Base-by-base conservation (phyloP, 2,888 invertebrate genomes). In the Tuta absoluta region DNA sequence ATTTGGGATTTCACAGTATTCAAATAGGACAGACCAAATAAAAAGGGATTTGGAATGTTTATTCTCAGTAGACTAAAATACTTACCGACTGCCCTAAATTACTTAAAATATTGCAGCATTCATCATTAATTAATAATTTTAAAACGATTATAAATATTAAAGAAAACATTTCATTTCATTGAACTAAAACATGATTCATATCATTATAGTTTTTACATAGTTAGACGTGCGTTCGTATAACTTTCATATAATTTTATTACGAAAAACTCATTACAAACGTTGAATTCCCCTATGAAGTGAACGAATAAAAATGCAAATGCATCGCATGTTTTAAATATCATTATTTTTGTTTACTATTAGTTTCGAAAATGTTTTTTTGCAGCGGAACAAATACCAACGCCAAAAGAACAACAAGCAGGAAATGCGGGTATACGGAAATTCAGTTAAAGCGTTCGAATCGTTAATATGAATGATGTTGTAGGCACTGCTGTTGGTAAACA, bases 1-100 rank as follows among this genome's bases (percentile, higher is more conserved):
- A 33, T 56, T 33, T 33, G 56, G 56, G 56, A 56, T 56, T 56
- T 33, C 56, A 56, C 56, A 17, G 24, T 56, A 56, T 53, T 53
- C 51, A 53, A 53, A 53, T 53, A 24, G 51, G 45, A 45, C n/a
- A 45, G n/a, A 17, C 45, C 5, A 45, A 45, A 45, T 45, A 45
- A 45, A n/a, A n/a, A n/a, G n/a, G 17, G 7, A 45, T n/a, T n/a
- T 45, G 2, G 45, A 45, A 45, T 45, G 4, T 17, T 45, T 45
- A 17, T 45, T 45, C 33, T 33, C 41, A 14, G 41, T 41, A 2
- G 41, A 41, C 41, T 12, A 41, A 41, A 41, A 14, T 41, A 41
- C 41, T 12, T 41, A 41, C 41, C 10, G 8, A 33, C 33, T 33
- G 5, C 2, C 28, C 33, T 33, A 33, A 3, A 33, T 33, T 8